These are phyloP conservation scores for Euplexia lucipara DNA, from an alignment of 2,888 invertebrate genomes.

Conservation along the genomic window DNA sequence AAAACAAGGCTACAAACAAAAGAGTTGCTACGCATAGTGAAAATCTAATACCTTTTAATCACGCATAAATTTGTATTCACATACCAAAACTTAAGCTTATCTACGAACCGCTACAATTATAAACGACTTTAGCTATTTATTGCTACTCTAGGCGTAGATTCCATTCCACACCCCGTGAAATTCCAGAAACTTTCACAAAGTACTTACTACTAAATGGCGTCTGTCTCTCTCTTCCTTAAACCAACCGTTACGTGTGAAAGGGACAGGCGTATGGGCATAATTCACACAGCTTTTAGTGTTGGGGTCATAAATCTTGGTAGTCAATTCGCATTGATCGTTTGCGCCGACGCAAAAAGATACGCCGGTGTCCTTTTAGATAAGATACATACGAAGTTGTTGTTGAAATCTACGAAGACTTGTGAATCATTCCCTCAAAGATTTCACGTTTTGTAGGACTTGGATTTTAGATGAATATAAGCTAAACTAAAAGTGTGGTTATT, in stretches of 20 bases:
- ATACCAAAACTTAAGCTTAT: slow-evolving; percentile 54
- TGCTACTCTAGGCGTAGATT: slow-evolving; percentile 54
- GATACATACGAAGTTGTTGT: slow-evolving; percentile 44
- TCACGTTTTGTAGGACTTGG: slow-evolving; percentile 5
- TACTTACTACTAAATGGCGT: slow-evolving; percentile 54
- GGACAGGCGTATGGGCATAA: slow-evolving; percentile 72
- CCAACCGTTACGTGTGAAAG: slow-evolving; percentile 57
- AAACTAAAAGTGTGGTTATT: not conserved
- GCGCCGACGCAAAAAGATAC: slow-evolving; percentile 80
- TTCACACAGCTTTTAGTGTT: slow-evolving; percentile 81
- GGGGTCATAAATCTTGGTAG: slow-evolving; percentile 82
- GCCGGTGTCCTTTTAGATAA: slow-evolving; percentile 65
- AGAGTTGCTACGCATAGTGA: slow-evolving; percentile 19
- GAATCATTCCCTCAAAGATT: slow-evolving; percentile 31
- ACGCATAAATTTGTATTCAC: slow-evolving; percentile 48
- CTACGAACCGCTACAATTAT: slow-evolving; percentile 49
- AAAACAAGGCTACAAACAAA: slow-evolving; percentile 16
- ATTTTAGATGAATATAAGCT: slow-evolving; percentile 1
- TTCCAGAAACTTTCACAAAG: slow-evolving; percentile 65
- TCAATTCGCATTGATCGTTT: slow-evolving; percentile 77
- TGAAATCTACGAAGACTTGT: slow-evolving; percentile 34
- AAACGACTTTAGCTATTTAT: slow-evolving; percentile 60
- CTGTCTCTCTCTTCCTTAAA: slow-evolving; percentile 57
- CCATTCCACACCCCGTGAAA: slow-evolving; percentile 56
- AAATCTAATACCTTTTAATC: slow-evolving; percentile 28